phyloP scores from a whole-genome alignment of 2,888 invertebrate species.

The Eristalis arbustorum region DNA sequence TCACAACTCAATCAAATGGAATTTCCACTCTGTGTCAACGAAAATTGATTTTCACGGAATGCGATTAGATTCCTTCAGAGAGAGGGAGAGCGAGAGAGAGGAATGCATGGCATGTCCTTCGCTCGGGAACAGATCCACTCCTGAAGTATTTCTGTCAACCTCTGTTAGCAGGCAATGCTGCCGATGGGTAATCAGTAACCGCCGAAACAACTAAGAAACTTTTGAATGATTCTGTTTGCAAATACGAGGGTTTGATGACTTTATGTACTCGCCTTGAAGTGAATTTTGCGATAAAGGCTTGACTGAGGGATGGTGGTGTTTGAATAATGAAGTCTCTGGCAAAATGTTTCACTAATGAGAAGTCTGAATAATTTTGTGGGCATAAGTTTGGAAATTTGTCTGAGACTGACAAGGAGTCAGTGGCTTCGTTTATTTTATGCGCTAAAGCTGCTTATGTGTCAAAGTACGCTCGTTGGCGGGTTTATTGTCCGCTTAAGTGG shows the following conservation, averaged over 20 bases:
- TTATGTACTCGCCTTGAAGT: neutral
- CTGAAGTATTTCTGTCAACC: neutral
- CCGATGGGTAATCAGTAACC: neutral
- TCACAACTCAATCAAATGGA: slow-evolving; percentile 56
- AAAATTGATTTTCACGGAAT: slow-evolving; percentile 52
- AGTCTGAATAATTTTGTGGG: neutral
- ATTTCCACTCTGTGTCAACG: slow-evolving; percentile 51
- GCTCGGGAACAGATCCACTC: neutral
- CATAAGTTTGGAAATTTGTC: neutral
- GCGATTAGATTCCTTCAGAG: slow-evolving; percentile 15
- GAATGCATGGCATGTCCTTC: slow-evolving; percentile 27
- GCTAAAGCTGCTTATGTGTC: neutral
- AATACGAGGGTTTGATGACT: neutral
- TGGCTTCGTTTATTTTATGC: neutral
- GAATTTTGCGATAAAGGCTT: neutral
- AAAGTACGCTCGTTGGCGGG: neutral
- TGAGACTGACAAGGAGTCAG: neutral
- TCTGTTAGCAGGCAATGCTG: neutral
- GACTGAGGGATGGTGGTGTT: neutral
- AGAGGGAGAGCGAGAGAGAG: neutral
- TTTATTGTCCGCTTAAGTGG: neutral
- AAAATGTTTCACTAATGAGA: neutral
- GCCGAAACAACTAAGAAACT: neutral
- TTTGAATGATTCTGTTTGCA: neutral
- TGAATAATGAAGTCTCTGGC: neutral